phyloP scores from a whole-genome alignment of 2,113 vertebrate species.

The Sinocyclocheilus maitianheensis region DNA sequence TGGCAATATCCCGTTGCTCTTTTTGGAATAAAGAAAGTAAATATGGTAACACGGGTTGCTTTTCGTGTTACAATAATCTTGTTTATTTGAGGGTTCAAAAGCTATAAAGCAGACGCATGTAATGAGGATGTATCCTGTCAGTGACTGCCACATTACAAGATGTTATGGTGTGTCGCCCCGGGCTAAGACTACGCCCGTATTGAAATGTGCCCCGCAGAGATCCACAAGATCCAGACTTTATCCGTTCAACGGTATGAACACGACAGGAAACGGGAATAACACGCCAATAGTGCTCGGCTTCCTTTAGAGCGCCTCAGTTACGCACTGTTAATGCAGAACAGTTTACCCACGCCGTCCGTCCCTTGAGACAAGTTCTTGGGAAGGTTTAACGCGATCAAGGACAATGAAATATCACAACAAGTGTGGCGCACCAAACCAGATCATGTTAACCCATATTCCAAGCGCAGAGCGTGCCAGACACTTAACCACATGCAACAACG shows the following conservation, averaged over 20 bases:
- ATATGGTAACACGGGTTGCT: not conserved
- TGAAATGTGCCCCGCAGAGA: conserved; percentile 37
- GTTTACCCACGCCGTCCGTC: conserved; percentile 7
- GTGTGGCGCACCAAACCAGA: not conserved
- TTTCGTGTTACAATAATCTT: conserved; percentile 40
- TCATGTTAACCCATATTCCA: not conserved
- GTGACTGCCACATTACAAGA: conserved; percentile 73
- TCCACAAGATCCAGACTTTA: not conserved
- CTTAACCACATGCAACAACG: not conserved
- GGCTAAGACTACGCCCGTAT: conserved; percentile 40
- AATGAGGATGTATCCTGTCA: conserved; percentile 71
- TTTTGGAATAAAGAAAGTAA: not conserved
- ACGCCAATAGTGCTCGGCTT: not conserved
- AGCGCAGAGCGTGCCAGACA: not conserved
- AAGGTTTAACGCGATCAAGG: not conserved
- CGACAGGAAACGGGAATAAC: not conserved
- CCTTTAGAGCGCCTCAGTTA: not conserved
- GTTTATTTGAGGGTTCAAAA: conserved; percentile 55
- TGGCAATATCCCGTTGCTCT: not conserved
- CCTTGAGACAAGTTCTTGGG: not conserved
- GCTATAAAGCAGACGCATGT: conserved; percentile 57
- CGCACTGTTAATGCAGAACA: not conserved
- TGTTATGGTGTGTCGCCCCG: conserved; percentile 65
- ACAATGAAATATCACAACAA: not conserved
- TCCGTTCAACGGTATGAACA: conserved; percentile 2